Evolutionary conservation across 1,140 invertebrate genomes (phyloP).

Genomic region (Drosophila nannoptera): DNA sequence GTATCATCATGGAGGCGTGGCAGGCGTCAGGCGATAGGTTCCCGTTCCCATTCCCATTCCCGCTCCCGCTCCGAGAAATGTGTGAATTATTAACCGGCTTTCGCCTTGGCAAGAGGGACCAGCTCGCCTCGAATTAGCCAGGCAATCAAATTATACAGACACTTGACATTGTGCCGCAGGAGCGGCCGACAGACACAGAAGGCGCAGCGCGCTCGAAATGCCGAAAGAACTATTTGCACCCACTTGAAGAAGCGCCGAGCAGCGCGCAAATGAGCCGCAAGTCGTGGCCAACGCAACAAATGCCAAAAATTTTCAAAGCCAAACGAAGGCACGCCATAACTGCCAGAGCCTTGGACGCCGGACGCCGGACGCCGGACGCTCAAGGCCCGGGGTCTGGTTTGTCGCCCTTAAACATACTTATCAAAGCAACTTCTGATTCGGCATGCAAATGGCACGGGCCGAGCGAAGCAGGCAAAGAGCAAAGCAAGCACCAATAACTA

Average conservation of each 20-base stretch:
- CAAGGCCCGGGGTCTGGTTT: neutral
- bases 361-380: neutral
- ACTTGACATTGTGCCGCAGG: conserved; percentile 29
- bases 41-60: neutral
- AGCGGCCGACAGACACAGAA: neutral
- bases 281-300: conserved; percentile 35
- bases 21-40: conserved; percentile 33
- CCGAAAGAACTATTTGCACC: conserved; percentile 41
- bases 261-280: conserved; percentile 47
- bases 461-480: conserved; percentile 18
- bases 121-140: conserved; percentile 34
- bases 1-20: conserved; percentile 32
- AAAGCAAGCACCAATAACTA: conserved; percentile 42
- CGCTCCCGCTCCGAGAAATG: conserved; percentile 26
- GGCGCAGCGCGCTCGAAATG: conserved; percentile 4
- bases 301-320: conserved; percentile 25
- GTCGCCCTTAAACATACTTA: conserved; percentile 24
- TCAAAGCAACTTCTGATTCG: conserved; percentile 38
- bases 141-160: conserved; percentile 49
- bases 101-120: neutral
- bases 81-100: conserved; percentile 45
- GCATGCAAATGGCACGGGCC: conserved; percentile 37
- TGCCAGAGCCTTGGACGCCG: neutral
- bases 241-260: conserved; percentile 33
- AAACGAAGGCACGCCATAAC: neutral